A percentile compares a stretch with the other conserved stretches of the same genome.
These are phyloP conservation scores for Rhinoraja longicauda DNA, from an alignment of 2,797 vertebrate genomes.

Conservation along the genomic window DNA sequence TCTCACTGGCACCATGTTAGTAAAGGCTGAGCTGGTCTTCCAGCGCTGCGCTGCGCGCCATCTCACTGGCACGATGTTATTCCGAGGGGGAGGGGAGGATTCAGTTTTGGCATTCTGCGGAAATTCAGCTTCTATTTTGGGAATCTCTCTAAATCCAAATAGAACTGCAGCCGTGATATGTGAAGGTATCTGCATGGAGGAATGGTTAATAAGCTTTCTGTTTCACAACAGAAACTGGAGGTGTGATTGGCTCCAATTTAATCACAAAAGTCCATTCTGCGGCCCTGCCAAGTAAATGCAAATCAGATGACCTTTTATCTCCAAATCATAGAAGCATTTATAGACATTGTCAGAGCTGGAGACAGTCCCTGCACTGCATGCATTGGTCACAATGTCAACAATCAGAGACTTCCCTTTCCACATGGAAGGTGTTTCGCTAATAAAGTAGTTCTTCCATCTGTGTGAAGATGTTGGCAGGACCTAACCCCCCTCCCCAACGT, in stretches of 20 bases:
- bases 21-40: too few relatives aligned
- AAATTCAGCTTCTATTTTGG: background rate
- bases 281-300: background rate
- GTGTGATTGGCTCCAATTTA: background rate
- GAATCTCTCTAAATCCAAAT: conserved; percentile 12
- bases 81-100: background rate
- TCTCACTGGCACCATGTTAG: too few relatives aligned
- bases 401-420: background rate
- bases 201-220: background rate
- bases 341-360: background rate
- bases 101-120: background rate
- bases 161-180: background rate
- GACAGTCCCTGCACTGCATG: background rate
- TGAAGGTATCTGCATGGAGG: background rate
- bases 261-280: background rate
- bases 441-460: background rate
- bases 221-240: background rate
- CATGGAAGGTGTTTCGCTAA: background rate
- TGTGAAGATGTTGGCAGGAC: background rate
- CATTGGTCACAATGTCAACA: background rate
- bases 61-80: background rate
- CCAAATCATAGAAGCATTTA: background rate
- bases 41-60: background rate
- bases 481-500: background rate
- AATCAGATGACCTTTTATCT: background rate